Evolutionary conservation across 2,888 invertebrate genomes (phyloP).

Genomic region (Camptogramma bilineatum): DNA sequence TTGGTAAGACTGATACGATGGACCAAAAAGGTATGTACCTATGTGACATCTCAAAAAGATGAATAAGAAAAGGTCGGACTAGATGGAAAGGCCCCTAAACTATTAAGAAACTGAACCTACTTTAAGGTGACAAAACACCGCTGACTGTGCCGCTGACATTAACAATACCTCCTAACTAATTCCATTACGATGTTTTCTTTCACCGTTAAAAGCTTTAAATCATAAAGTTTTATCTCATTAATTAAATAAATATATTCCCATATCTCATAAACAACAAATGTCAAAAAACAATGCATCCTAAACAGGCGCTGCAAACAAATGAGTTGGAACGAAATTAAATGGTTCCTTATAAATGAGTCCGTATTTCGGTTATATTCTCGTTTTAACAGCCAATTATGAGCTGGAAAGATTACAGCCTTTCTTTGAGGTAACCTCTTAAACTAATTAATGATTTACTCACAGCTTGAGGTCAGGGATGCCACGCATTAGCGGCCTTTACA

Average conservation of each 20-base stretch:
- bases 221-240: constrained; percentile 2
- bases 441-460: constrained; percentile 82
- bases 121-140: too few species aligned
- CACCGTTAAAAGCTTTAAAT: background rate
- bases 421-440: constrained; percentile 71
- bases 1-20: too few species aligned
- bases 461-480: constrained; percentile 64
- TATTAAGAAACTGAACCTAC: too few species aligned
- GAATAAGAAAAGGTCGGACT: too few species aligned
- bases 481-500: too few species aligned
- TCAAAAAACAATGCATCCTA: constrained; percentile 47
- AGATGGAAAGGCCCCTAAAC: too few species aligned
- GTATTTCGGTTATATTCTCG: constrained; percentile 73
- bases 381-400: constrained; percentile 82
- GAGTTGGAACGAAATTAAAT: constrained; percentile 71
- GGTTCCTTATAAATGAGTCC: constrained; percentile 68
- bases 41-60: too few species aligned
- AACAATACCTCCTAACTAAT: too few species aligned
- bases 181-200: too few species aligned
- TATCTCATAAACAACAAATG: constrained; percentile 42
- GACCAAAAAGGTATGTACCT: too few species aligned
- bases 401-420: constrained; percentile 72
- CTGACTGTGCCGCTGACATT: too few species aligned
- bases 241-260: constrained; percentile 38
- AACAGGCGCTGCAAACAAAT: constrained; percentile 68